Percentiles rank a stretch among this genome's conserved stretches.
Evolutionary conservation across 2,113 vertebrate species (phyloP).

Genomic region (Struthidea cinerea): DNA sequence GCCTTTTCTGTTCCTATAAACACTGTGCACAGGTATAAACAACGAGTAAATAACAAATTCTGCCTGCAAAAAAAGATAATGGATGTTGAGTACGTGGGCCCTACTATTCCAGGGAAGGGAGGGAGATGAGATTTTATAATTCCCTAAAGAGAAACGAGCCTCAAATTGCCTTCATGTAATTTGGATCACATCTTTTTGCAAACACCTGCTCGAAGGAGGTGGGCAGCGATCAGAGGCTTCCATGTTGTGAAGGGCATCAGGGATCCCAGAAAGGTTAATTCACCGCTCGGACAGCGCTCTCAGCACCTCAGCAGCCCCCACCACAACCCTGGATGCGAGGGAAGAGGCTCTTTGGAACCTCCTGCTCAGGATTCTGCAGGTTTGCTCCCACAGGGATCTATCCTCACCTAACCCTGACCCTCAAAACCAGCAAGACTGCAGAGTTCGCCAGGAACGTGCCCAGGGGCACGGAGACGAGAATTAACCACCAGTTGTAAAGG

Average conservation of each 20-base stretch:
- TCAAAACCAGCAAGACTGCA: neutral
- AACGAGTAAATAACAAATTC: neutral
- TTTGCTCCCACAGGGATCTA: neutral
- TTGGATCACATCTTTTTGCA: neutral
- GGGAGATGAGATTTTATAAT: neutral
- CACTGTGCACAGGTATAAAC: neutral
- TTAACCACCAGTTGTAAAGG: neutral
- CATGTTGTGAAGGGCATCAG: accelerated
- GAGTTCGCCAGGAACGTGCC: neutral
- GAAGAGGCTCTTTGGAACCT: neutral
- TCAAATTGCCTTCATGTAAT: neutral
- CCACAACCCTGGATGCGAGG: accelerated
- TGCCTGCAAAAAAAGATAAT: neutral
- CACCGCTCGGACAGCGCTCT: accelerated
- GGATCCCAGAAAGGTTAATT: neutral
- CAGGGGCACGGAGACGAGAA: neutral
- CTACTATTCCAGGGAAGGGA: neutral
- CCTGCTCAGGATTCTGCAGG: neutral
- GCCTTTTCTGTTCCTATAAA: neutral
- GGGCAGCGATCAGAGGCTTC: neutral
- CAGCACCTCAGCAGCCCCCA: neutral
- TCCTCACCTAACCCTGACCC: conserved; percentile 44
- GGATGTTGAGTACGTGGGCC: accelerated
- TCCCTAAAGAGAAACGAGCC: neutral
- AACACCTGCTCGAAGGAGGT: neutral